Percentiles rank a stretch among this genome's conserved stretches.
phyloP scores from a whole-genome alignment of 2,888 invertebrate species.

The Lasiommata megera region DNA sequence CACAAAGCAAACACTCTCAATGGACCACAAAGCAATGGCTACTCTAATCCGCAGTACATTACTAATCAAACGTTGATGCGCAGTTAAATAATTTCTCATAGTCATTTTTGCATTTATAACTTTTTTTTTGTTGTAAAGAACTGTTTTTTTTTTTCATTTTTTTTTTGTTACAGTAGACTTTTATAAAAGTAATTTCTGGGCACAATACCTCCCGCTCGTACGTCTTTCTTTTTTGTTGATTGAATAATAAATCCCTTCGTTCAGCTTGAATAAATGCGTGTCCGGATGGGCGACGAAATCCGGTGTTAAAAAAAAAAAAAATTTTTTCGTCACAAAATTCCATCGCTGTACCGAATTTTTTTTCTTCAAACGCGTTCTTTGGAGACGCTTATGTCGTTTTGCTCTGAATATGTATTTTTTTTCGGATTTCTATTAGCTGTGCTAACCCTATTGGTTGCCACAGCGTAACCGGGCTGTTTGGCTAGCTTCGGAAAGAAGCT shows the following conservation, averaged over 20 bases:
- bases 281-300: conserved; percentile 51
- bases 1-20: too few relatives aligned
- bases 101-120: too few relatives aligned
- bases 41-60: too few relatives aligned
- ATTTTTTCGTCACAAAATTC: conserved; percentile 36
- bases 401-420: background rate
- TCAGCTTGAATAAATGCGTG: conserved; percentile 66
- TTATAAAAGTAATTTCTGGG: conserved; percentile 18
- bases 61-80: too few relatives aligned
- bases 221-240: conserved; percentile 22
- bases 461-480: too few relatives aligned
- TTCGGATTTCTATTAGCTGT: too few relatives aligned
- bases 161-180: background rate
- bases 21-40: too few relatives aligned
- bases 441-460: too few relatives aligned
- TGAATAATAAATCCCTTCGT: conserved; percentile 42
- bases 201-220: conserved; percentile 11
- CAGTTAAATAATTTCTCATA: too few relatives aligned
- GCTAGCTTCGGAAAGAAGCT: too few relatives aligned
- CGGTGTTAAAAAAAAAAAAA: conserved; percentile 13
- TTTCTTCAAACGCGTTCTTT: conserved; percentile 23
- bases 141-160: background rate
- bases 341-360: conserved; percentile 42
- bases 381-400: conserved; percentile 2
- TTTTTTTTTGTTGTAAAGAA: too few relatives aligned